phyloP scores from a whole-genome alignment of 2,797 vertebrate species.

The Siniperca obscura region DNA sequence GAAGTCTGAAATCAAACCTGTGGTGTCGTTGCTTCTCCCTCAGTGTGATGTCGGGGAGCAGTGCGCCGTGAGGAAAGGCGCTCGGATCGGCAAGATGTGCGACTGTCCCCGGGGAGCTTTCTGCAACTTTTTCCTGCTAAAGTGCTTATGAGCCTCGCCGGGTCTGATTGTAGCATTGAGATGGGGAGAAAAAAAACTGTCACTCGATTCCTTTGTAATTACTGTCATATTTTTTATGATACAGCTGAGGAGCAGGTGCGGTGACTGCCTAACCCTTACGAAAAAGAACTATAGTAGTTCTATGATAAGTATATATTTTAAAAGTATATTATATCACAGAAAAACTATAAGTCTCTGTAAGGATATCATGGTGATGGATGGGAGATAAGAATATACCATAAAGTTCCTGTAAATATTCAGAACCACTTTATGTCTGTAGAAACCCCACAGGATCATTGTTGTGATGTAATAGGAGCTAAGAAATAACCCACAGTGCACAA shows the following conservation, averaged over 20 bases:
- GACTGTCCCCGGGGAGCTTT: slow-evolving; percentile 79
- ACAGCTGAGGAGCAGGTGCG: slow-evolving; percentile 47
- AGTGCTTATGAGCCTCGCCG: slow-evolving; percentile 79
- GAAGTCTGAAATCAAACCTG: neutral
- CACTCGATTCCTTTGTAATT: slow-evolving; percentile 63
- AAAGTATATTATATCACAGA: slow-evolving; percentile 15
- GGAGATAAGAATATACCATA: neutral
- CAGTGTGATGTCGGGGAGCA: slow-evolving; percentile 85
- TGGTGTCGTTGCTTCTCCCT: neutral
- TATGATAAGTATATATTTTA: slow-evolving; percentile 39
- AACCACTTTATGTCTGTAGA: slow-evolving; percentile 38
- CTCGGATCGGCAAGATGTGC: slow-evolving; percentile 86
- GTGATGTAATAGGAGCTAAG: slow-evolving; percentile 33
- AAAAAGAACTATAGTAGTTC: slow-evolving; percentile 41
- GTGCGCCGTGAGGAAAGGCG: slow-evolving; percentile 85
- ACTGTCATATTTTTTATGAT: slow-evolving; percentile 64
- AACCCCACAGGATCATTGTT: slow-evolving; percentile 29
- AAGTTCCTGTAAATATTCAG: slow-evolving; percentile 50
- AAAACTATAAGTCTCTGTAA: slow-evolving; percentile 15
- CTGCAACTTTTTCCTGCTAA: slow-evolving; percentile 84
- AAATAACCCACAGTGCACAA: slow-evolving; percentile 34
- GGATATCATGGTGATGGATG: neutral
- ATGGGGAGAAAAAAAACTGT: neutral
- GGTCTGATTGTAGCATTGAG: slow-evolving; percentile 47
- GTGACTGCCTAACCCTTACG: slow-evolving; percentile 35